Evolutionary conservation across 2,797 vertebrate species (phyloP).

Genomic region (Nannoperca australis): DNA sequence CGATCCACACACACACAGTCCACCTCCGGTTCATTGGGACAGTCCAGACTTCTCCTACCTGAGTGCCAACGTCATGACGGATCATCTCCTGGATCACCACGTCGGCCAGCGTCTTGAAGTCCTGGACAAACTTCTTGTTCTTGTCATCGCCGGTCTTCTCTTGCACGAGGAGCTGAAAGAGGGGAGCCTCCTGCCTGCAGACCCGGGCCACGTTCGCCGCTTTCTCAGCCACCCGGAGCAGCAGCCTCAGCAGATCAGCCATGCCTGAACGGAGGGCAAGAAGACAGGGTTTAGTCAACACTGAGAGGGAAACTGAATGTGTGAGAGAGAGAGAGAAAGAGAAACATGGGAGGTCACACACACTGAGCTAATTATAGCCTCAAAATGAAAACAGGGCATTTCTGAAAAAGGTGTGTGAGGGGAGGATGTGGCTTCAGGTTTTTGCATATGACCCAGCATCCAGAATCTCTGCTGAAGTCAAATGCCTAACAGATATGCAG

Average conservation of each 20-base stretch:
- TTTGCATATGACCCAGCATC: slow-evolving; percentile 22
- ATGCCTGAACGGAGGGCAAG: slow-evolving; percentile 68
- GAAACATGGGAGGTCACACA: slow-evolving; percentile 42
- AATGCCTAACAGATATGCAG: background rate
- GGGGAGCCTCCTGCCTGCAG: slow-evolving; percentile 85
- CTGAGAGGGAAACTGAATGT: slow-evolving; percentile 32
- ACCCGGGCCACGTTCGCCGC: slow-evolving; percentile 87
- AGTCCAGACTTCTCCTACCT: slow-evolving; percentile 66
- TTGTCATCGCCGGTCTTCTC: slow-evolving; percentile 88
- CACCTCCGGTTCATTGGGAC: background rate
- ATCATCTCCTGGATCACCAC: slow-evolving; percentile 91
- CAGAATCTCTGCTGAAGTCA: slow-evolving; percentile 8
- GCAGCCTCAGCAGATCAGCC: slow-evolving; percentile 84
- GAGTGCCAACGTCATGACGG: slow-evolving; percentile 83
- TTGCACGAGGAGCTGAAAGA: slow-evolving; percentile 88
- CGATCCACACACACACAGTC: background rate
- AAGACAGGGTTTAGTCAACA: slow-evolving; percentile 9
- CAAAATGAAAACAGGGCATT: slow-evolving; percentile 76
- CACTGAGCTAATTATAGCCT: slow-evolving; percentile 73
- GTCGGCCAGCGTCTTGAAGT: slow-evolving; percentile 89
- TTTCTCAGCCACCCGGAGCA: slow-evolving; percentile 87
- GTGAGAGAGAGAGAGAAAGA: slow-evolving; percentile 4
- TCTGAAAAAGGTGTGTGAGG: slow-evolving; percentile 38
- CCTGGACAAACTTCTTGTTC: slow-evolving; percentile 89
- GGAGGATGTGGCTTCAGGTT: slow-evolving; percentile 45